These are phyloP conservation scores for Gambusia affinis DNA, from an alignment of 2,113 vertebrate species.

Conservation along the genomic window DNA sequence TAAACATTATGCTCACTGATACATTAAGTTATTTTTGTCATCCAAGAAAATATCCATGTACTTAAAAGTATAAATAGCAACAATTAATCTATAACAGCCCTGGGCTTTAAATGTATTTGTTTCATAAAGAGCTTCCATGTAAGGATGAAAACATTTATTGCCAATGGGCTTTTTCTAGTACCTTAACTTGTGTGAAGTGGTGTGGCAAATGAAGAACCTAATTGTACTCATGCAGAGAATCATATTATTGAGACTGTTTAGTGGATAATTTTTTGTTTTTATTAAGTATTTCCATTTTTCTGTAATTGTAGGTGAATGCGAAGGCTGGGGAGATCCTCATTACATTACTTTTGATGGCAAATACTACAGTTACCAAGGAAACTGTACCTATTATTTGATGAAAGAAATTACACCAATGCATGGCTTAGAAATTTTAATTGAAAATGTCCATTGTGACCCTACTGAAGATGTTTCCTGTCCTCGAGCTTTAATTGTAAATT, in stretches of 20 bases:
- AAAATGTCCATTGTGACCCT: slow-evolving; percentile 87
- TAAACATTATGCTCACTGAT: no score
- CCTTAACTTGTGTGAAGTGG: background rate
- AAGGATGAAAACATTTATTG: no score
- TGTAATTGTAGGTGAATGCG: slow-evolving; percentile 84
- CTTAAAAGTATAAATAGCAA: no score
- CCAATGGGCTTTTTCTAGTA: no score
- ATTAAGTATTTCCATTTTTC: slow-evolving; percentile 8
- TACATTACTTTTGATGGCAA: slow-evolving; percentile 92
- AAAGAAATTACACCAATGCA: slow-evolving; percentile 80
- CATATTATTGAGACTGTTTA: no score
- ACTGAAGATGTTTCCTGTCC: slow-evolving; percentile 87
- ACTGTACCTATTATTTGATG: slow-evolving; percentile 91
- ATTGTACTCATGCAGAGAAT: no score
- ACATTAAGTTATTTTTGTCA: no score
- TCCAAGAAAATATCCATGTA: no score
- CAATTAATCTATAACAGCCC: no score
- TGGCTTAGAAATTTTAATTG: slow-evolving; percentile 88
- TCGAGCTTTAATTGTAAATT: slow-evolving; percentile 83
- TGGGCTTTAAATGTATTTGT: no score
- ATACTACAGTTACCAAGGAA: slow-evolving; percentile 93
- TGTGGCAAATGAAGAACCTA: no score
- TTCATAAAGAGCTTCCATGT: no score
- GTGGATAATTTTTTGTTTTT: background rate
- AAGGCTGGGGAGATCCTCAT: slow-evolving; percentile 95